Evolutionary conservation across 2,888 invertebrate species (phyloP).

Genomic region (Melikaiella ostensackeni): DNA sequence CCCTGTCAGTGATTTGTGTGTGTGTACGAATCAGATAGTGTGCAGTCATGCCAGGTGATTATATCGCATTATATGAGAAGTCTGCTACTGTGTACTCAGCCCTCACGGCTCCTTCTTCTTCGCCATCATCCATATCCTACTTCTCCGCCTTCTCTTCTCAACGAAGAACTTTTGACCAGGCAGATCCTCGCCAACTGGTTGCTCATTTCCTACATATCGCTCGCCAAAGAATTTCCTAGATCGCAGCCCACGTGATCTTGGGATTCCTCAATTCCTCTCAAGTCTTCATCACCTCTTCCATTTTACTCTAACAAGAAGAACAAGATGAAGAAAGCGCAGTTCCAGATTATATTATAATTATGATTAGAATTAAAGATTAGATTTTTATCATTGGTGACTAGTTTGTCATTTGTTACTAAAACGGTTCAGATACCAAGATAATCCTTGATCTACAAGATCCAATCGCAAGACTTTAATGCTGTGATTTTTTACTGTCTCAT

Average conservation of each 20-base stretch:
- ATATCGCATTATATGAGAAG: constrained; percentile 77
- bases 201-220: constrained; percentile 44
- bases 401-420: neutral
- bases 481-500: constrained; percentile 11
- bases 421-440: neutral
- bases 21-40: constrained; percentile 75
- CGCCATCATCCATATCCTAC: constrained; percentile 50
- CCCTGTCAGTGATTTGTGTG: constrained; percentile 70
- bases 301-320: neutral
- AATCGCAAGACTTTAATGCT: neutral
- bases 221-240: constrained; percentile 44
- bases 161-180: constrained; percentile 68
- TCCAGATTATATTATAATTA: neutral
- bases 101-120: constrained; percentile 62
- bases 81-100: constrained; percentile 77
- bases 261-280: neutral
- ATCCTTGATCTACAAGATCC: neutral
- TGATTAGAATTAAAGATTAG: neutral
- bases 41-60: constrained; percentile 77
- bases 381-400: neutral
- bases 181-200: constrained; percentile 20
- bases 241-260: neutral
- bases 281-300: neutral
- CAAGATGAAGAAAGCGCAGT: neutral
- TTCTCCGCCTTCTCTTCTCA: constrained; percentile 57